These are phyloP conservation scores for Lepus americanus DNA, from an alignment of 2,113 vertebrate genomes.

Conservation along the genomic window DNA sequence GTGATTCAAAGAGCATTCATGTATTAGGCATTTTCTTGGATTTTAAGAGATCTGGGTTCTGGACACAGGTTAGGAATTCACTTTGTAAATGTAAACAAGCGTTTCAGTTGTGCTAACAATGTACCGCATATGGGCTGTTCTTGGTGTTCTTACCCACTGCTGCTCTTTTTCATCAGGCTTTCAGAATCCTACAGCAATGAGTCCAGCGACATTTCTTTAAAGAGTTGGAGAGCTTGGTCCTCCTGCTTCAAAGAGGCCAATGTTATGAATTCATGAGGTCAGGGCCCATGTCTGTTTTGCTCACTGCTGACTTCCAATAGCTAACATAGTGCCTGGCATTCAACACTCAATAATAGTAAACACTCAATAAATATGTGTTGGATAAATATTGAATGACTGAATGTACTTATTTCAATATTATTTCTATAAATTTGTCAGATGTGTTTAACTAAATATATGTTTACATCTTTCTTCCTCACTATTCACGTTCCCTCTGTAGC, in stretches of 20 bases:
- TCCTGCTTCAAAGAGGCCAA: slow-evolving; percentile 17
- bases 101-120: not conserved
- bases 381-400: slow-evolving; percentile 66
- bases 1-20: not conserved
- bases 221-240: not conserved
- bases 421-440: slow-evolving; percentile 55
- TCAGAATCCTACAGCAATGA: not conserved
- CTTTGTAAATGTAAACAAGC: not conserved
- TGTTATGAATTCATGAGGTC: slow-evolving; percentile 37
- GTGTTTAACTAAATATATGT: not conserved
- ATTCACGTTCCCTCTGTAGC: slow-evolving; percentile 19
- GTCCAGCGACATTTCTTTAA: slow-evolving; percentile 12
- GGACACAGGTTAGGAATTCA: not conserved
- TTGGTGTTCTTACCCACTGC: not conserved
- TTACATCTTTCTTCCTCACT: slow-evolving; percentile 45
- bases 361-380: slow-evolving; percentile 59
- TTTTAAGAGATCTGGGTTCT: slow-evolving; percentile 19
- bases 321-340: not conserved
- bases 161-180: not conserved
- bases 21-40: not conserved
- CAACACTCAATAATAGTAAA: slow-evolving; percentile 45
- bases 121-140: not conserved
- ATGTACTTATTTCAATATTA: slow-evolving; percentile 62
- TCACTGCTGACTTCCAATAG: slow-evolving; percentile 17
- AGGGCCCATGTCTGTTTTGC: not conserved